phyloP scores from a whole-genome alignment of 2,797 vertebrate genomes.

The Parambassis ranga region DNA sequence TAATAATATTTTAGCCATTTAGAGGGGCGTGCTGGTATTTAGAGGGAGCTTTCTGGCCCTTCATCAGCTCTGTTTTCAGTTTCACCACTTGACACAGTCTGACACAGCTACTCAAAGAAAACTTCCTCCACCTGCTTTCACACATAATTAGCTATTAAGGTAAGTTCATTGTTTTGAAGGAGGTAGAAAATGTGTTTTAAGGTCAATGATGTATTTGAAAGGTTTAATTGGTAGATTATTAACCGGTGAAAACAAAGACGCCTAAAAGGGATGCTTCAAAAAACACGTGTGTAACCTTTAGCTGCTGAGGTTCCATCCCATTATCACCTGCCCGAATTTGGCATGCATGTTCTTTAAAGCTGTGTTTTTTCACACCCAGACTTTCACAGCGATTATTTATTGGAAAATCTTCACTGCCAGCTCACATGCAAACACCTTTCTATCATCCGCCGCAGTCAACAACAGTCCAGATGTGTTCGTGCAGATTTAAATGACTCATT shows the following conservation, averaged over 20 bases:
- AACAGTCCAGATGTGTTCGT: constrained; percentile 23
- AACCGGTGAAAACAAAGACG: background rate
- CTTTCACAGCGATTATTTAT: constrained; percentile 43
- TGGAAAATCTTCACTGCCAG: constrained; percentile 23
- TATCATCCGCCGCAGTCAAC: constrained; percentile 33
- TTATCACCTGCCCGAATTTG: constrained; percentile 62
- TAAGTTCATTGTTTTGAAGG: background rate
- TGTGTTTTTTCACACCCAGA: constrained; percentile 56
- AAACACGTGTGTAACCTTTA: constrained; percentile 35
- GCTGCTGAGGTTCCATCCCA: constrained; percentile 38
- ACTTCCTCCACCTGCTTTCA: no score
- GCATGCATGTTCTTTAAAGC: constrained; percentile 24
- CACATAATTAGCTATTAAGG: no score
- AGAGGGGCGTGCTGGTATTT: no score
- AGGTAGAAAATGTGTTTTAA: background rate
- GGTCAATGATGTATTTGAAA: background rate
- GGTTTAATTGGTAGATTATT: background rate
- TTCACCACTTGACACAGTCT: background rate
- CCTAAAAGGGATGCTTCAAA: no score
- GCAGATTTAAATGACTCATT: constrained; percentile 22
- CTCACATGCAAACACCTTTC: constrained; percentile 27
- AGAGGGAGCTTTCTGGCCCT: constrained; percentile 3
- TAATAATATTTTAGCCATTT: no score
- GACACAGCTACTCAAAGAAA: background rate
- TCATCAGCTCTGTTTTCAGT: constrained; percentile 7